Conservation (phyloP, 2,888 invertebrate species). For the Drosophila neonasuta region DNA sequence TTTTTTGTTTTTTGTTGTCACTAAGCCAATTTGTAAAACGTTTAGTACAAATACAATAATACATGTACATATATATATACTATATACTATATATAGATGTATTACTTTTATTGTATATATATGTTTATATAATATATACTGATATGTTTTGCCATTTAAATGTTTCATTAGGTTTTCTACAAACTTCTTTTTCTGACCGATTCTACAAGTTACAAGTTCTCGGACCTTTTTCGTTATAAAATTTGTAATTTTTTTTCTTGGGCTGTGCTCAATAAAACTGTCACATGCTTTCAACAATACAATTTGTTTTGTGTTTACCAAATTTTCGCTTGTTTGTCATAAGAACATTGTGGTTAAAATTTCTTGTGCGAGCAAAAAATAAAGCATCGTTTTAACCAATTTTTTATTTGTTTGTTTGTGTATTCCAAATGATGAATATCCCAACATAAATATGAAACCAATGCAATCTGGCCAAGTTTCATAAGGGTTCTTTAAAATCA, state of each 20-base stretch:
- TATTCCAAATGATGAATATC: constrained; percentile 29
- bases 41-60: constrained; percentile 78
- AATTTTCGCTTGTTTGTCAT: constrained; percentile 58
- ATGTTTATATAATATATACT: constrained; percentile 70
- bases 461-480: constrained; percentile 66
- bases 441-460: constrained; percentile 61
- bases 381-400: constrained; percentile 30
- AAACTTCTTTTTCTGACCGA: constrained; percentile 36
- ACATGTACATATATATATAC: constrained; percentile 56
- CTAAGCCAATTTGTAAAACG: constrained; percentile 77
- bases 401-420: background rate
- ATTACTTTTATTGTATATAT: constrained; percentile 57
- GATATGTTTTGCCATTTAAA: constrained; percentile 77
- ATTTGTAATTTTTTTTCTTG: constrained; percentile 46
- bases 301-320: constrained; percentile 48
- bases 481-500: constrained; percentile 35
- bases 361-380: constrained; percentile 45
- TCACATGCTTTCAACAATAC: constrained; percentile 53
- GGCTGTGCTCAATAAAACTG: constrained; percentile 45
- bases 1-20: constrained; percentile 37
- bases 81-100: constrained; percentile 52
- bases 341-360: constrained; percentile 55
- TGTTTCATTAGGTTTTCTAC: constrained; percentile 50
- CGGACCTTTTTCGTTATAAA: constrained; percentile 40
- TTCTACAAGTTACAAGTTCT: constrained; percentile 29